A percentile compares a stretch with the other conserved stretches of the same genome.
phyloP scores from a whole-genome alignment of 1,140 invertebrate genomes.

The Ostrea edulis region DNA sequence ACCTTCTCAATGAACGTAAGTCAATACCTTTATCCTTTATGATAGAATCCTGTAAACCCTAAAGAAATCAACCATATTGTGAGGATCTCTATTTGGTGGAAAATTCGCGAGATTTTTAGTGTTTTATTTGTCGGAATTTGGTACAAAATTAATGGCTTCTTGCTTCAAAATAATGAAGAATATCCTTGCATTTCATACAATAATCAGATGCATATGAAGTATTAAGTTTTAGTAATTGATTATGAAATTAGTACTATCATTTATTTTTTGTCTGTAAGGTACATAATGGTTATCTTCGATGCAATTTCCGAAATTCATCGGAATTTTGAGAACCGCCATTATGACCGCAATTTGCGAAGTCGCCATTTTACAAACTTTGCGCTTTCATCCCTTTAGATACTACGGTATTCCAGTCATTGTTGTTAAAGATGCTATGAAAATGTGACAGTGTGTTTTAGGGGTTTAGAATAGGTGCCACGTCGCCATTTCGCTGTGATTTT shows the following conservation, averaged over 20 bases:
- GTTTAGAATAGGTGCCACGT: too few species aligned
- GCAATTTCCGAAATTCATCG: slow-evolving; percentile 9
- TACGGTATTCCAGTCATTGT: too few species aligned
- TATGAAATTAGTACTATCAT: slow-evolving; percentile 21
- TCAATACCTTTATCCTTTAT: slow-evolving; percentile 54
- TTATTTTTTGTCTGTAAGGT: not conserved
- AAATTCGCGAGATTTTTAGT: slow-evolving; percentile 25
- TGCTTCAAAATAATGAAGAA: slow-evolving; percentile 46
- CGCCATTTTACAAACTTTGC: slow-evolving; percentile 57
- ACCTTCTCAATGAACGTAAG: slow-evolving; percentile 46
- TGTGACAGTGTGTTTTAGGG: too few species aligned
- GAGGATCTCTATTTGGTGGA: slow-evolving; percentile 31
- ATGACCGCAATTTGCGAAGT: slow-evolving; percentile 51
- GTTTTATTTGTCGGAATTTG: slow-evolving; percentile 40
- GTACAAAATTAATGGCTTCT: slow-evolving; percentile 41
- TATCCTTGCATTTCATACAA: slow-evolving; percentile 10
- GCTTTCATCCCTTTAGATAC: not conserved
- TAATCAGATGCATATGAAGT: not conserved
- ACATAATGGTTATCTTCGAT: not conserved
- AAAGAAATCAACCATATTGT: slow-evolving; percentile 48
- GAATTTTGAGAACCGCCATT: slow-evolving; percentile 50
- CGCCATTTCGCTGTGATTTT: too few species aligned
- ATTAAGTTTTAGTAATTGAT: not conserved
- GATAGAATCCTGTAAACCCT: slow-evolving; percentile 26
- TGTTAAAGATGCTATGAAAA: too few species aligned